Evolutionary conservation across 2,888 invertebrate genomes (phyloP).

Genomic region (Lissocephala sabroskyi): DNA sequence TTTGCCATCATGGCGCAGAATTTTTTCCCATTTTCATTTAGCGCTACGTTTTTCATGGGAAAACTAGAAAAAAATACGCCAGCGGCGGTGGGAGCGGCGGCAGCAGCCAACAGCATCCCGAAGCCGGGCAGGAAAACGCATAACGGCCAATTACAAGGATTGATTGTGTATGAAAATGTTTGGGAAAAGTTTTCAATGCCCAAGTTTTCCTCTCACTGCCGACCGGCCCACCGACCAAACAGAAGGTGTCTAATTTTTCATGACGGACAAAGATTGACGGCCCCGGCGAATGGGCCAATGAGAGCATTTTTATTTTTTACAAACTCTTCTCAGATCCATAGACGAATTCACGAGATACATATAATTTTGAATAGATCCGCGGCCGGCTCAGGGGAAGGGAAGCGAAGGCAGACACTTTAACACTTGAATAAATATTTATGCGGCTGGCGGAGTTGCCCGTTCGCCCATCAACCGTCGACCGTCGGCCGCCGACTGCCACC

Average conservation of each 20-base stretch:
- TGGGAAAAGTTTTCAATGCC: slow-evolving; percentile 46
- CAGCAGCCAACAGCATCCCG: not conserved
- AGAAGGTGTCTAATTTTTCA: slow-evolving; percentile 70
- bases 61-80: slow-evolving; percentile 58
- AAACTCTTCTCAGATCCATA: slow-evolving; percentile 34
- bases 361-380: slow-evolving; percentile 19
- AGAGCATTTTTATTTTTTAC: not conserved
- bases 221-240: no score
- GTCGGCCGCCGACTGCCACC: not conserved
- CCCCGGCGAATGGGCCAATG: slow-evolving; percentile 14
- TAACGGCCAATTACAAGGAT: slow-evolving; percentile 71
- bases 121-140: slow-evolving; percentile 46
- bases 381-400: no score
- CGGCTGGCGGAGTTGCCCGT: slow-evolving; percentile 4
- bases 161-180: slow-evolving; percentile 70
- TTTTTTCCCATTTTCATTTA: slow-evolving; percentile 54
- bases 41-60: slow-evolving; percentile 69
- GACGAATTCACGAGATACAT: slow-evolving; percentile 10
- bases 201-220: slow-evolving; percentile 38
- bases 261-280: slow-evolving; percentile 56
- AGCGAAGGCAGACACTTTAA: slow-evolving; percentile 66
- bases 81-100: no score
- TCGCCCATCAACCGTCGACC: not conserved
- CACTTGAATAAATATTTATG: slow-evolving; percentile 69
- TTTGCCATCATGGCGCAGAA: slow-evolving; percentile 42